phyloP scores from a whole-genome alignment of 2,888 invertebrate genomes.

The Strigamia transsilvanica region DNA sequence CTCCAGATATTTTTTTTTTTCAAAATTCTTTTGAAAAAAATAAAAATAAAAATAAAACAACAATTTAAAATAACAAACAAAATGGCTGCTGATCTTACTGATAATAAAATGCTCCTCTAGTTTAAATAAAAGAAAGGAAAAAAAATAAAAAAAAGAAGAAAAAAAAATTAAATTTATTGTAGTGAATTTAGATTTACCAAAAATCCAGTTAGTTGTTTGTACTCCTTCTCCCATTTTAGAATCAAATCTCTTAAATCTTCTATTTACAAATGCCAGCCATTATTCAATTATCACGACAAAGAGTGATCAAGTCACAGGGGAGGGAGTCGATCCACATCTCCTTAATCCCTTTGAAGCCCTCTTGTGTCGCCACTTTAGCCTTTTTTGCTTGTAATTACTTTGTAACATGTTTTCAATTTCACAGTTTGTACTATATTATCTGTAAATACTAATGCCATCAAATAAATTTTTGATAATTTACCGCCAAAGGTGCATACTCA shows the following conservation, averaged over 20 bases:
- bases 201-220: slow-evolving; percentile 42
- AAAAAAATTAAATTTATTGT: slow-evolving; percentile 23
- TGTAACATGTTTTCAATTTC: slow-evolving; percentile 62
- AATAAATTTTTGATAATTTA: slow-evolving; percentile 64
- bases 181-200: slow-evolving; percentile 31
- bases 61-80: slow-evolving; percentile 16
- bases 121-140: neutral
- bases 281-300: slow-evolving; percentile 54
- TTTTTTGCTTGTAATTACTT: slow-evolving; percentile 61
- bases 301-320: slow-evolving; percentile 15
- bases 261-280: slow-evolving; percentile 55
- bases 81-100: slow-evolving; percentile 41
- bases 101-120: slow-evolving; percentile 42
- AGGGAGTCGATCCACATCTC: slow-evolving; percentile 33
- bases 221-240: slow-evolving; percentile 41
- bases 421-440: slow-evolving; percentile 63
- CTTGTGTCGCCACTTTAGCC: slow-evolving; percentile 58
- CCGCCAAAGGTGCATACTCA: slow-evolving; percentile 58
- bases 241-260: slow-evolving; percentile 55
- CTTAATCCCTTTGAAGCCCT: slow-evolving; percentile 45
- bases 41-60: no score
- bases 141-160: neutral
- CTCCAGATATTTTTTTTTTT: slow-evolving; percentile 7
- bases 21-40: slow-evolving; percentile 33
- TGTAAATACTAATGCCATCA: slow-evolving; percentile 63